Evolutionary conservation across 2,113 vertebrate genomes (phyloP), one percentile per base, ranked within the genome.

Genomic region (Callipepla californica): DNA sequence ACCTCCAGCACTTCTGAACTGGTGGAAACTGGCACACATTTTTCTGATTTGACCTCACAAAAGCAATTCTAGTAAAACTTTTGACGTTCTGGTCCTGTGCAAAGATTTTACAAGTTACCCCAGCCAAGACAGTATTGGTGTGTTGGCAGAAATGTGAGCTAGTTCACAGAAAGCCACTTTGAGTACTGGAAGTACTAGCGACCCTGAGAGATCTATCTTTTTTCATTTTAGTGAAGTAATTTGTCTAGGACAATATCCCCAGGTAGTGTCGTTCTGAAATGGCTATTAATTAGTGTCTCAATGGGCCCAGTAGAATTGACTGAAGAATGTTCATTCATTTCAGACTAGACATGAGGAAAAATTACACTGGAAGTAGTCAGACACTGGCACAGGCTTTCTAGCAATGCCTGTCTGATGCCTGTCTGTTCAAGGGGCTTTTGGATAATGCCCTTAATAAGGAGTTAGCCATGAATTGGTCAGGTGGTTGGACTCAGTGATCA

Each of bases 31-130:
- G 51, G 7, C 7, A 25, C 0, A 0, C 44, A 47, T 36, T 57
- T 59, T 48, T 79, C 26, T 82, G 78, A 38, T 80, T 47, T 94
- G 85, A 83, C 68, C 85, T 94, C 23, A 45, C 47, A 51, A 74
- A 91, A 88, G 28, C 23, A 92, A 34, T 72, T 85, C 58, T 77
- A 73, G 73, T 82, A 74, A 80, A 83, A 62, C 34, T 3, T 66
- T 57, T 9, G 18, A 90, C n/a, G 77, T 84, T 36, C 21, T 73
- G 63, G 38, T 76, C 63, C 58, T 23, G 30, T 47, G n/a, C 14
- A 32, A 50, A 45, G 65, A 53, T 85, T 75, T 92, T 61, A 67
- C 7, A 10, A 65, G 47, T 65, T 26, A 50, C 40, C 7, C 28
- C 80, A 78, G 74, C 58, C 83, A 75, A 92, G 48, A 34, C 38